Base-by-base conservation (phyloP, 1,140 invertebrate genomes). In the Tenebrio molitor region DNA sequence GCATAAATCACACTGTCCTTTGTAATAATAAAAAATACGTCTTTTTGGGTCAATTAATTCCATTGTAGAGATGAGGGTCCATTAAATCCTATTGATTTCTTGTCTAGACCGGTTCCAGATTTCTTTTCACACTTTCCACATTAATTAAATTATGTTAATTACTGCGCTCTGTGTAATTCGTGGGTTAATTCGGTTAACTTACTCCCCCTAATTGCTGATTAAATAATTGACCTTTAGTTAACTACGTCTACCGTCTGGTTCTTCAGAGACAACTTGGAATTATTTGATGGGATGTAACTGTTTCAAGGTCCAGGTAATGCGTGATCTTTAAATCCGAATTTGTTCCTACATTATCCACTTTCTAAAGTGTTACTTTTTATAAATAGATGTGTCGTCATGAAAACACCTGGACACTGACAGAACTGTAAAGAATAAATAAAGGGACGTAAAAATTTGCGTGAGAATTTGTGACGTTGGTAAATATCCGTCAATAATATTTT, bases 201-300 rank as follows among this genome's bases (percentile, higher is more conserved):
- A 65, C 16, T 41, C 34, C 19, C 17, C 25, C 17, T 41, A 65
- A 66, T 66, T 66, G 64, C 12, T 66, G 64, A 66, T 66, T 66
- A 66, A 66, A 66, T 42, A 66, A 66, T 66, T 66, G 64, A 66
- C 64, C 64, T 66, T 66, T 66, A 66, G 64, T 66, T 66, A 66
- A 66, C 39, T 19, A 14, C 33, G 36, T 25, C n/a, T 66, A 33
- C 36, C 64, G 17, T 42, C 21, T 58, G 50, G 12, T 25, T 14
- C 2, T 29, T 29, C 19, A 25, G 12, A 58, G 50, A 29, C 50
- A n/a, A 23, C 21, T 14, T 58, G 50, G 23, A 23, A 58, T 25
- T 25, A 34, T 58, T 58, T 29, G 2, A 58, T 14, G 50, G 5
- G 23, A 50, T 16, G 44, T 50, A 16, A 44, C 15, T 50, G 19